Evolutionary conservation across 1,140 invertebrate species (phyloP).

Genomic region (Caenorhabditis brenneri): DNA sequence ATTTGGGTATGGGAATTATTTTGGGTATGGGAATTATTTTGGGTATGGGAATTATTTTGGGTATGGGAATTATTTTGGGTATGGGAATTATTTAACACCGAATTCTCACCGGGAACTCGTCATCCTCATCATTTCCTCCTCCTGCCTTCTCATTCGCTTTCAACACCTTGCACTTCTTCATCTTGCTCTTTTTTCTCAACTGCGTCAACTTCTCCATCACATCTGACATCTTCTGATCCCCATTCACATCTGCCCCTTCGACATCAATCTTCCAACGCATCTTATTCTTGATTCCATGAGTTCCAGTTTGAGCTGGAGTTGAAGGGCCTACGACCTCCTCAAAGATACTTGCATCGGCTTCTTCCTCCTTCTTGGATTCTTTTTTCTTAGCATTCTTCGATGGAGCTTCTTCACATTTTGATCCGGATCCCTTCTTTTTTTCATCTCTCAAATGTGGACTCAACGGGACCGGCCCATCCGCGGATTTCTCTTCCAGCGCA

Average conservation of each 20-base stretch:
- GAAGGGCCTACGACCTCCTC: not conserved
- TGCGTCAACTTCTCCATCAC: not conserved
- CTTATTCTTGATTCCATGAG: constrained; percentile 34
- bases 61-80: no score
- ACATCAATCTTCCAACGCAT: constrained; percentile 25
- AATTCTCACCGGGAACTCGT: not conserved
- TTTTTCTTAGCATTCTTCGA: not conserved
- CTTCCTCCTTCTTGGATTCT: not conserved
- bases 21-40: no score
- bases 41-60: no score
- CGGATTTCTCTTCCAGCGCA: not conserved
- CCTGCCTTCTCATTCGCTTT: constrained; percentile 7
- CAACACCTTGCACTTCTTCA: constrained; percentile 14
- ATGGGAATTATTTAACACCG: no score
- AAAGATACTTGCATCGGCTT: constrained; percentile 11
- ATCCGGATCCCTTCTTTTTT: not conserved
- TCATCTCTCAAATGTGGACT: not conserved
- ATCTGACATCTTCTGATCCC: not conserved
- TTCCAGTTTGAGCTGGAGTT: not conserved
- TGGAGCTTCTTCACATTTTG: not conserved
- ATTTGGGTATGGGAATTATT: no score
- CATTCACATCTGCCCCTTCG: not conserved
- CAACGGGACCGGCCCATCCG: not conserved
- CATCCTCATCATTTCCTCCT: not conserved
- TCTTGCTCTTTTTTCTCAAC: constrained; percentile 8